Evolutionary conservation across 1,140 invertebrate genomes (phyloP), one percentile per base, ranked within the genome.

Genomic region (Eumeta japonica): DNA sequence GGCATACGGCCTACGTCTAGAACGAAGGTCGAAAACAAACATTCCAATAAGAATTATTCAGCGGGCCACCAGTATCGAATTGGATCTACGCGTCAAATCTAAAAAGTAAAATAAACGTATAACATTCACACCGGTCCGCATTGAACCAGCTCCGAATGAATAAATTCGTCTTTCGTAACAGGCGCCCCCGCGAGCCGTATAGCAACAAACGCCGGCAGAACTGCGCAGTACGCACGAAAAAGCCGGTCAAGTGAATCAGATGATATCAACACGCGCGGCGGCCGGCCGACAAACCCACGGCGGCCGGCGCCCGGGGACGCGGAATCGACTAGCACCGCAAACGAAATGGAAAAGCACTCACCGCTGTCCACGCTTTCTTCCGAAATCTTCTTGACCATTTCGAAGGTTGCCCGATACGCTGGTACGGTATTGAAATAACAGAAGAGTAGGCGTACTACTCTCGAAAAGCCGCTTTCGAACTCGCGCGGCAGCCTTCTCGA

Each of bases 361-460:
- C 68, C 72, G 53, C 70, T 74, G 52, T 74, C 70, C 58, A 70
- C 66, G 62, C 67, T 68, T 57, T 77, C 75, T 71, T 77, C 75
- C 44, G 73, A 75, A 48, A 76, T 72, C 62, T 77, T 77, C 62
- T 77, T 75, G 52, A 77, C 75, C 75, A 77, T 76, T 53, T 50
- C 75, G 55, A 60, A 58, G 49, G 48, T 67, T 63, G 49, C 52
- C 50, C 63, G 66, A 64, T 64, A 54, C 52, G 51, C 62, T 62
- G 48, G 58, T 59, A 58, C 49, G 62, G 55, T 49, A 45, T 64
- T 62, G 63, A 61, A 58, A 55, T 66, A 58, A 61, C 57, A 56
- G 52, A 48, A 44, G 61, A 74, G 70, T 67, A 70, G 66, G 55
- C 62, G 45, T 63, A 59, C 64, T 71, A 71, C 66, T 71, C 61